These are phyloP conservation scores for Sitobion miscanthi DNA, from an alignment of 1,140 invertebrate species.

Conservation along the genomic window DNA sequence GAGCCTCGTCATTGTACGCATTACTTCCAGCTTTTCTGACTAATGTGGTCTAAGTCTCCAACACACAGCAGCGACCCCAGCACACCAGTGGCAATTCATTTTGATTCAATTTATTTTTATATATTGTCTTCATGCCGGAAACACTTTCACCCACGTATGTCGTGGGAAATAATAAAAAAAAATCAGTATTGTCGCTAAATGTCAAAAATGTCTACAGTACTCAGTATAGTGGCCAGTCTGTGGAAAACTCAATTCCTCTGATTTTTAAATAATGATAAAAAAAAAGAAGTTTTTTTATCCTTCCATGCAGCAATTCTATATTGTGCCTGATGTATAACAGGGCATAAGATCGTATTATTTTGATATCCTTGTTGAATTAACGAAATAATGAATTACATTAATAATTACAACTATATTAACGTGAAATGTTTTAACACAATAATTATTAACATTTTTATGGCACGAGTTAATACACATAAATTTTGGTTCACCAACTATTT, in stretches of 20 bases:
- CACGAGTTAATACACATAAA: too few species aligned
- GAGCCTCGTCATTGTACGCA: conserved; percentile 51
- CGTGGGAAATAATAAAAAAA: conserved; percentile 10
- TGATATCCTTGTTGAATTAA: background rate
- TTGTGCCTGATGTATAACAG: background rate
- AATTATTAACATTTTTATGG: background rate
- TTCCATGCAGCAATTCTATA: background rate
- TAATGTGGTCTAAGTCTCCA: conserved; percentile 29
- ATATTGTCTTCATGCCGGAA: background rate
- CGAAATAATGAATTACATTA: background rate
- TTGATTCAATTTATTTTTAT: conserved; percentile 36
- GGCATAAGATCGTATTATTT: background rate
- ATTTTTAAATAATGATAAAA: too few species aligned
- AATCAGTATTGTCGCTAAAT: background rate
- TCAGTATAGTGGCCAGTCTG: background rate
- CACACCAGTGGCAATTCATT: conserved; percentile 17
- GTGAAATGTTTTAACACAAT: background rate
- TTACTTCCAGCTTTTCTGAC: conserved; percentile 51
- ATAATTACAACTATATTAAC: background rate
- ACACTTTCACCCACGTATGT: background rate
- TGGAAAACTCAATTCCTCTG: background rate
- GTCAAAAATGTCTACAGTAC: background rate
- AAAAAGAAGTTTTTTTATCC: background rate
- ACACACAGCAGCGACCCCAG: background rate
- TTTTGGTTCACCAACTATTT: background rate